A percentile compares a stretch with the other conserved stretches of the same genome.
Conservation (phyloP, 2,888 invertebrate genomes). For the Latheticus oryzae region DNA sequence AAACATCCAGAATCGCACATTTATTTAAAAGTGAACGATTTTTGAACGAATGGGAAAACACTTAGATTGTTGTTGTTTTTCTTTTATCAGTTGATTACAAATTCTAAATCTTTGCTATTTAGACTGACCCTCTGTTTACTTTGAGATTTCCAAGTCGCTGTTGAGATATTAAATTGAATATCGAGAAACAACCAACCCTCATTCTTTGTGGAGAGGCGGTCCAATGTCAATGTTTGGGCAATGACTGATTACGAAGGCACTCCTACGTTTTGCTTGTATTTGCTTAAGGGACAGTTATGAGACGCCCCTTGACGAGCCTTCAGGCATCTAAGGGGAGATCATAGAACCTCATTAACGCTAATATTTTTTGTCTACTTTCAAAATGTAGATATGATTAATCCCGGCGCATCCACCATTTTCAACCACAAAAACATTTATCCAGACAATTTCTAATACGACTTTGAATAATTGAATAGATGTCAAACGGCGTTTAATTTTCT, state of each 20-base stretch:
- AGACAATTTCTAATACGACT: too few species aligned
- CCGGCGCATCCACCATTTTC: too few species aligned
- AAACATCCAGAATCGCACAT: slow-evolving; percentile 11
- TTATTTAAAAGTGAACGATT: slow-evolving; percentile 27
- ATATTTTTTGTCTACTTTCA: slow-evolving; percentile 56
- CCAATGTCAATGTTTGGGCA: slow-evolving; percentile 55
- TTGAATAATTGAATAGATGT: too few species aligned
- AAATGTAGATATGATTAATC: too few species aligned
- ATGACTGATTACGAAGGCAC: slow-evolving; percentile 52
- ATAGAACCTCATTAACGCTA: slow-evolving; percentile 50
- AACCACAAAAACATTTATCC: too few species aligned
- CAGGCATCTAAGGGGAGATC: slow-evolving; percentile 43
- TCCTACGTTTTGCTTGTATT: slow-evolving; percentile 50
- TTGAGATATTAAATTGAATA: slow-evolving; percentile 52
- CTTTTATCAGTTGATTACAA: slow-evolving; percentile 39
- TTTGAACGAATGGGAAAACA: slow-evolving; percentile 23
- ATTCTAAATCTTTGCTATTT: slow-evolving; percentile 25
- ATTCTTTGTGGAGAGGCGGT: slow-evolving; percentile 47
- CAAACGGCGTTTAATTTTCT: slow-evolving; percentile 46
- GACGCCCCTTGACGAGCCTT: slow-evolving; percentile 42
- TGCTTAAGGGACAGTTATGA: slow-evolving; percentile 48
- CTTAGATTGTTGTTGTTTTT: slow-evolving; percentile 33
- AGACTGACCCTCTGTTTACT: slow-evolving; percentile 44
- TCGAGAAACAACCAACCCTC: slow-evolving; percentile 49
- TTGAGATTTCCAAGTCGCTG: slow-evolving; percentile 47